Conservation (phyloP, 2,113 vertebrate species). For the Clinocottus analis region DNA sequence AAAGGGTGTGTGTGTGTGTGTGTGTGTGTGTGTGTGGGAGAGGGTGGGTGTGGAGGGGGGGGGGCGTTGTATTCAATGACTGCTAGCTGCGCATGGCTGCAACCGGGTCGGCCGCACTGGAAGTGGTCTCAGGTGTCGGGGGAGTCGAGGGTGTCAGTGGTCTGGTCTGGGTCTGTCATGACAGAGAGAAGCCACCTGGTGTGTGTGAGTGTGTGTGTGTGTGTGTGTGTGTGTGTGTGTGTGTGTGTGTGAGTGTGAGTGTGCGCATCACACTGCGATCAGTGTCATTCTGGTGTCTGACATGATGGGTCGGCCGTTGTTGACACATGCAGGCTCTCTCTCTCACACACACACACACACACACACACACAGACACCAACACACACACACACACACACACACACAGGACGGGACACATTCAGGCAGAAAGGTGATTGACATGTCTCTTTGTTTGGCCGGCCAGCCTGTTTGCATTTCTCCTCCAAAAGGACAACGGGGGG, state of each 20-base stretch:
- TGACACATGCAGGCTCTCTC: constrained; percentile 46
- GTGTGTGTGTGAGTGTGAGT: constrained; percentile 29
- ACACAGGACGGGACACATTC: constrained; percentile 41
- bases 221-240: constrained; percentile 21
- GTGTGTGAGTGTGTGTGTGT: constrained; percentile 26
- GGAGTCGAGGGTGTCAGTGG: constrained; percentile 53
- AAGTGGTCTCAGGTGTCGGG: constrained; percentile 62
- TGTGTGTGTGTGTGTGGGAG: no score
- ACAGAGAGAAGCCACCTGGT: constrained; percentile 62
- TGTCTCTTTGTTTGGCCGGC: constrained; percentile 51
- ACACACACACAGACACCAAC: constrained; percentile 12
- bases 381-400: constrained; percentile 28
- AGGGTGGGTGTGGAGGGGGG: not conserved
- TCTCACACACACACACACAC: constrained; percentile 18
- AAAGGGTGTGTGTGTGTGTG: no score
- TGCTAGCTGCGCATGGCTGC: constrained; percentile 63
- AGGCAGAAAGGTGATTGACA: constrained; percentile 63
- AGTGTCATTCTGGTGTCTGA: constrained; percentile 69
- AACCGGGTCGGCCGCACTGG: constrained; percentile 47
- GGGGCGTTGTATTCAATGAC: constrained; percentile 53
- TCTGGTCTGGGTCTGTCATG: constrained; percentile 64
- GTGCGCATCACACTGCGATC: constrained; percentile 36
- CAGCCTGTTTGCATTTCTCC: constrained; percentile 30
- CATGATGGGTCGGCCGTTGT: constrained; percentile 54
- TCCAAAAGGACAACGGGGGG: constrained; percentile 17